Evolutionary conservation across 2,113 vertebrate species (phyloP), one percentile per base, ranked within the genome.

Genomic region (Plotosus lineatus): DNA sequence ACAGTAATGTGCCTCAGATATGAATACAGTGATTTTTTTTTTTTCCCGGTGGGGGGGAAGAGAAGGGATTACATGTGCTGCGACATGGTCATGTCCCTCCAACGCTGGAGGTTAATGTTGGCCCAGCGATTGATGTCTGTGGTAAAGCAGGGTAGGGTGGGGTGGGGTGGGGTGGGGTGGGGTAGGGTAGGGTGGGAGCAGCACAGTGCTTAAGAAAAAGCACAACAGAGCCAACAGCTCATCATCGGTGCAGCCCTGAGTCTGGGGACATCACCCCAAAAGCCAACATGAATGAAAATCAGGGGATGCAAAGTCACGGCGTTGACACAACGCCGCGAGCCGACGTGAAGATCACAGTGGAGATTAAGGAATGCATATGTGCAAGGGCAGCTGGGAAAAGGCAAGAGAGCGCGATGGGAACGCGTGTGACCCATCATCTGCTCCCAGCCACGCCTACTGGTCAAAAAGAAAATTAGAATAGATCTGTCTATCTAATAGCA

Each of bases 21-120:
- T 93, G 94, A 95, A 91, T 95, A 95, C 95, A 95, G 95, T 95
- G 95, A 96, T 92, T 94, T 48, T 6, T n/a, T n/a, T n/a, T n/a
- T n/a, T n/a, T n/a, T n/a, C n/a, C n/a, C n/a, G n/a, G n/a, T n/a
- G n/a, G n/a, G n/a, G n/a, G n/a, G n/a, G 21, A 36, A 21, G 21
- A 63, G 36, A 23, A 48, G 31, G 0, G 17, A 48, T 9, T 21
- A 33, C 93, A 95, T 95, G 95, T 95, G 94, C 94, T 90, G 90
- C 90, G 91, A 94, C 91, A 89, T 81, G 78, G 21, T 36, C 17
- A 23, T 66, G 33, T 68, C 31, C 36, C 55, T 76, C 38, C 15
- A 6, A 66, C 33, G n/a, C 68, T 69, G 51, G 21, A 31, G 11
- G 10, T 50, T 61, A 90, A 82, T 83, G 83, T 86, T 89, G 87